A percentile compares a stretch with the other conserved stretches of the same genome.
phyloP scores from a whole-genome alignment of 1,140 invertebrate genomes.

The Megalonaias nervosa region DNA sequence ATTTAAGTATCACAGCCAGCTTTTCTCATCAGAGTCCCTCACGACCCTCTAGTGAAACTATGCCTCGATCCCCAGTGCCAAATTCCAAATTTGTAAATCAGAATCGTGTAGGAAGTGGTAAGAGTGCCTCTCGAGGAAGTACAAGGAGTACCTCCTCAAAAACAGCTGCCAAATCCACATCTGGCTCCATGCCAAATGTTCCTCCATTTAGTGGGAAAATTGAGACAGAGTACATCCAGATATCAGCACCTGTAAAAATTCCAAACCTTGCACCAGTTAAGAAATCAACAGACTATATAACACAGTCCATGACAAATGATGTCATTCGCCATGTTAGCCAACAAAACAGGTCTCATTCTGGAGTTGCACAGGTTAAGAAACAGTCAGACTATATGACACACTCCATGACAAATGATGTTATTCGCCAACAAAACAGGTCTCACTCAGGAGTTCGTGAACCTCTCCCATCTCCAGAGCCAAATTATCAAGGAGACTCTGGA shows the following conservation, averaged over 20 bases:
- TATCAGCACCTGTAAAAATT: constrained; percentile 41
- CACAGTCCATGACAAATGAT: constrained; percentile 13
- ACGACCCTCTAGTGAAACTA: constrained; percentile 30
- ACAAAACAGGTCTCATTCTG: constrained; percentile 13
- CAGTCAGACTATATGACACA: not conserved
- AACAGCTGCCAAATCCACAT: constrained; percentile 20
- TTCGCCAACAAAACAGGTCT: constrained; percentile 5
- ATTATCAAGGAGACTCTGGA: constrained; percentile 4
- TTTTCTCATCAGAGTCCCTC: constrained; percentile 19
- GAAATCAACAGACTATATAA: constrained; percentile 16
- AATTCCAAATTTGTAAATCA: constrained; percentile 6
- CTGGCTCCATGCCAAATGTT: constrained; percentile 25
- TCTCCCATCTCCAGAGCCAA: constrained; percentile 27
- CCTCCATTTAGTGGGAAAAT: constrained; percentile 11
- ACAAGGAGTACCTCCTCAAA: constrained; percentile 2
- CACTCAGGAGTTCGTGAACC: constrained; percentile 25
- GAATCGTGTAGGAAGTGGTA: constrained; percentile 21
- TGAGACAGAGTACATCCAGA: constrained; percentile 54
- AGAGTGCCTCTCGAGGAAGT: constrained; percentile 2
- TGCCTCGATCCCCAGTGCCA: not conserved
- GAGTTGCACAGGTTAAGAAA: not conserved
- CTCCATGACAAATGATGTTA: constrained; percentile 10
- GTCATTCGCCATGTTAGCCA: not conserved
- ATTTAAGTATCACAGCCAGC: constrained; percentile 31
- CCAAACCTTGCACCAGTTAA: constrained; percentile 17